Conservation (phyloP, 2,888 invertebrate genomes). For the Hetaerina titia region DNA sequence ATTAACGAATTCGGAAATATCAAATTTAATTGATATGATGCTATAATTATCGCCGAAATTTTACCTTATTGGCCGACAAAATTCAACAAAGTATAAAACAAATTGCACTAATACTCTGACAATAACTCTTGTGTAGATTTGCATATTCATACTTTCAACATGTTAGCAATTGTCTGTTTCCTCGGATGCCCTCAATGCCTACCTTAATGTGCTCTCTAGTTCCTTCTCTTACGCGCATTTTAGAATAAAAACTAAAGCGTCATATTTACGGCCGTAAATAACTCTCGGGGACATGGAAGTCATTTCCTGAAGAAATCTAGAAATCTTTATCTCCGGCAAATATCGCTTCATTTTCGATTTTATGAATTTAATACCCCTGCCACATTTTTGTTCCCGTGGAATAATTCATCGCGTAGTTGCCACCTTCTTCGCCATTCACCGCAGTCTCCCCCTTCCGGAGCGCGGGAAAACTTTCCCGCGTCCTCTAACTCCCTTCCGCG, state of each 20-base stretch:
- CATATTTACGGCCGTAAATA: neutral
- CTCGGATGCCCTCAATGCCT: too few relatives aligned
- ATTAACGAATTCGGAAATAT: too few relatives aligned
- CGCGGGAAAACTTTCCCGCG: neutral
- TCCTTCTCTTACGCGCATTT: neutral
- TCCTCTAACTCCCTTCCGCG: neutral
- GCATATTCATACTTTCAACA: too few relatives aligned
- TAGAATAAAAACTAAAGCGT: neutral
- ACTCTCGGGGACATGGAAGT: neutral
- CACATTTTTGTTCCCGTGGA: neutral
- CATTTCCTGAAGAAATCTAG: neutral
- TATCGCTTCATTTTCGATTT: neutral
- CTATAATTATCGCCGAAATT: too few relatives aligned
- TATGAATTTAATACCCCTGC: neutral
- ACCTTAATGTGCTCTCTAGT: neutral
- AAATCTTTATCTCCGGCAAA: neutral
- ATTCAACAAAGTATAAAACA: too few relatives aligned
- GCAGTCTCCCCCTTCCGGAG: neutral
- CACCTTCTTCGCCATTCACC: neutral
- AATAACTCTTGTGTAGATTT: too few relatives aligned
- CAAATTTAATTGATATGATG: too few relatives aligned
- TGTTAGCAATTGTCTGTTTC: too few relatives aligned
- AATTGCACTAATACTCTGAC: too few relatives aligned
- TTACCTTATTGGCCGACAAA: too few relatives aligned
- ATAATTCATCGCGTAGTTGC: slow-evolving; percentile 12